phyloP scores from a whole-genome alignment of 1,140 invertebrate genomes.

The Colletes gigas region DNA sequence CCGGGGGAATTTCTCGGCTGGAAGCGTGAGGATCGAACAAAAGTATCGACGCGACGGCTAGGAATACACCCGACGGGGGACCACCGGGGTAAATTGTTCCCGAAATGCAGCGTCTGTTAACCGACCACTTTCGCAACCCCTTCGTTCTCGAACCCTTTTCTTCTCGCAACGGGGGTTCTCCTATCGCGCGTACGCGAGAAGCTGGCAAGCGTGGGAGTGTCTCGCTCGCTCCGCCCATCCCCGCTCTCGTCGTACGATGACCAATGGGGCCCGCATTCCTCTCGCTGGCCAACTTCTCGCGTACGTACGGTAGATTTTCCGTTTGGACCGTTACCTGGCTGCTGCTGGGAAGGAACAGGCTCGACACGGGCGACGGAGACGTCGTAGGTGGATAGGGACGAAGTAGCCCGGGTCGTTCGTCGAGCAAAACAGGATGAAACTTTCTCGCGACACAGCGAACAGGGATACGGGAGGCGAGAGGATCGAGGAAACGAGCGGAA shows the following conservation, averaged over 20 bases:
- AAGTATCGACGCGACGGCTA: constrained; percentile 51
- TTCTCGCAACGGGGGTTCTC: too few species aligned
- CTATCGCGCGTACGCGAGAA: too few species aligned
- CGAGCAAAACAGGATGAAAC: constrained; percentile 68
- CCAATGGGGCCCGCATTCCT: too few species aligned
- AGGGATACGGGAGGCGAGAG: constrained; percentile 21
- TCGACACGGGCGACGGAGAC: constrained; percentile 16
- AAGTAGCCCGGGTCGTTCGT: constrained; percentile 10
- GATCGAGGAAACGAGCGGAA: constrained; percentile 24
- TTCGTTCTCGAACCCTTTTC: not conserved
- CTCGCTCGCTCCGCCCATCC: too few species aligned
- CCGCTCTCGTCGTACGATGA: too few species aligned
- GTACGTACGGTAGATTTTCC: too few species aligned
- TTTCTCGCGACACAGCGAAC: constrained; percentile 57
- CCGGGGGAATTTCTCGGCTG: not conserved
- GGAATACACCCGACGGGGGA: constrained; percentile 1
- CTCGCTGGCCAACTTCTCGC: too few species aligned
- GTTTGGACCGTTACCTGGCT: too few species aligned
- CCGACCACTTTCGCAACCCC: constrained; percentile 17
- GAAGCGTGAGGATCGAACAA: constrained; percentile 49
- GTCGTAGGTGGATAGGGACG: constrained; percentile 16
- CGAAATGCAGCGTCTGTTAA: constrained; percentile 59
- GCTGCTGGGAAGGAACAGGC: not conserved
- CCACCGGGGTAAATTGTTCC: constrained; percentile 54
- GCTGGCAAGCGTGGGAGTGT: too few species aligned